phyloP scores from a whole-genome alignment of 2,888 invertebrate genomes.

The Aleiodes leptofemur region DNA sequence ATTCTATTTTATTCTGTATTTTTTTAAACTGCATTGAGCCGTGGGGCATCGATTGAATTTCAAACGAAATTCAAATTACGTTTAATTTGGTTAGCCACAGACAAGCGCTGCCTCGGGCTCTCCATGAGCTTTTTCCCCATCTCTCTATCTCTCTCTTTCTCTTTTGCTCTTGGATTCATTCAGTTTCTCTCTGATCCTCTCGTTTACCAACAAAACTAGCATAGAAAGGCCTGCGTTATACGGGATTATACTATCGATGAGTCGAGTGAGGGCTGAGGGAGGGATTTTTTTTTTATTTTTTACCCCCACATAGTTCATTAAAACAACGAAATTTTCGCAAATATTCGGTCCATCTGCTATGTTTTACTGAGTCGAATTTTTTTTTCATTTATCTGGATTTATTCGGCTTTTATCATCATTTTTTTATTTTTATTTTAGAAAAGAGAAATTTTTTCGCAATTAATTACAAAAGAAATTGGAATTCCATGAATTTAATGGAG shows the following conservation, averaged over 20 bases:
- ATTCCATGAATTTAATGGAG: too few species aligned
- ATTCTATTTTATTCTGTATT: constrained; percentile 10
- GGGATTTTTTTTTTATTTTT: neutral
- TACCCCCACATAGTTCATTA: constrained; percentile 46
- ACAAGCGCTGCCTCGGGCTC: constrained; percentile 49
- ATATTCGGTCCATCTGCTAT: constrained; percentile 33
- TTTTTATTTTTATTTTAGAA: too few species aligned
- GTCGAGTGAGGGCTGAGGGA: constrained; percentile 11
- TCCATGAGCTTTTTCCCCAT: constrained; percentile 23
- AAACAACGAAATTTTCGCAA: constrained; percentile 53
- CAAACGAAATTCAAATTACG: constrained; percentile 73
- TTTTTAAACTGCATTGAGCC: constrained; percentile 41
- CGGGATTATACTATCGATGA: constrained; percentile 65
- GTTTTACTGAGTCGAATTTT: neutral
- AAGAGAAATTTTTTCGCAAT: too few species aligned
- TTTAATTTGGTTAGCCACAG: constrained; percentile 69
- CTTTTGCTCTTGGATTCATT: constrained; percentile 2
- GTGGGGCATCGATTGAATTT: constrained; percentile 70
- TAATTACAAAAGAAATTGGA: too few species aligned
- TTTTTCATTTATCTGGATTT: constrained; percentile 17
- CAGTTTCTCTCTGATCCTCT: constrained; percentile 32
- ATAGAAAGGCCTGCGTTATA: constrained; percentile 55
- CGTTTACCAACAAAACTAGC: constrained; percentile 35
- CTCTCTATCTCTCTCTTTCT: constrained; percentile 13
- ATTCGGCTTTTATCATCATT: constrained; percentile 1